Conservation (phyloP, 2,888 invertebrate species). For the Napeogenes inachia region DNA sequence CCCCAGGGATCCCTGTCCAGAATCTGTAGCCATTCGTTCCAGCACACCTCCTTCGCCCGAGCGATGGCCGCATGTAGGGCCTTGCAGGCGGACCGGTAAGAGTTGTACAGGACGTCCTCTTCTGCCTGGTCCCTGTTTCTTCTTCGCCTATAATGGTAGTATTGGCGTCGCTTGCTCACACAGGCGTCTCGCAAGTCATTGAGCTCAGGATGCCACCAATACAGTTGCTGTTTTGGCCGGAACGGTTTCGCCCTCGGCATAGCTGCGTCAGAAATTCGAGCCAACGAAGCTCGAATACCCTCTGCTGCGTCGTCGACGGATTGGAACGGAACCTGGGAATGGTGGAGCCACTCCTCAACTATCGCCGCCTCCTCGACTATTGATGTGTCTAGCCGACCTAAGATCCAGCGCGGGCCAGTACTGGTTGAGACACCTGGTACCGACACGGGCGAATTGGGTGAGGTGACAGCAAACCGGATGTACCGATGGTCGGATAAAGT, state of each 20-base stretch:
- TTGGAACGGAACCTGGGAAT: neutral
- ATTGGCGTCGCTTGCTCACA: constrained; percentile 15
- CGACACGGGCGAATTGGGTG: neutral
- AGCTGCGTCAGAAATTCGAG: constrained; percentile 20
- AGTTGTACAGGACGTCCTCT: constrained; percentile 1
- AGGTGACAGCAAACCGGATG: neutral
- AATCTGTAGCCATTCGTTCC: constrained; percentile 8
- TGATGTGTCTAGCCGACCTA: too few species aligned
- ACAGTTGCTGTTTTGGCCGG: neutral
- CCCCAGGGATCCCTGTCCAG: too few species aligned
- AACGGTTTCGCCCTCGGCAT: constrained; percentile 13
- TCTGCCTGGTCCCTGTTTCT: constrained; percentile 5
- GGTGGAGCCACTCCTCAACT: neutral
- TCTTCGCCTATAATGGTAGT: constrained; percentile 10
- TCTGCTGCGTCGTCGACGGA: constrained; percentile 3
- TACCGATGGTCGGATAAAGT: constrained; percentile 9
- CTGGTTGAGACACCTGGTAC: too few species aligned
- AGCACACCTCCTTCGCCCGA: constrained; percentile 8
- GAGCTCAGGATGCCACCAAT: neutral
- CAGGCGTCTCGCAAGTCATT: constrained; percentile 9
- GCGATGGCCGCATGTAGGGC: constrained; percentile 13
- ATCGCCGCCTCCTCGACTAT: too few species aligned
- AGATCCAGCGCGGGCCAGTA: too few species aligned
- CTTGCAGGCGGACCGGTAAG: constrained; percentile 4
- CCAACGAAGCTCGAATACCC: constrained; percentile 16